Percentiles rank a stretch among this genome's conserved stretches.
phyloP scores from a whole-genome alignment of 2,888 invertebrate genomes.

The Pandemis cinnamomeana region DNA sequence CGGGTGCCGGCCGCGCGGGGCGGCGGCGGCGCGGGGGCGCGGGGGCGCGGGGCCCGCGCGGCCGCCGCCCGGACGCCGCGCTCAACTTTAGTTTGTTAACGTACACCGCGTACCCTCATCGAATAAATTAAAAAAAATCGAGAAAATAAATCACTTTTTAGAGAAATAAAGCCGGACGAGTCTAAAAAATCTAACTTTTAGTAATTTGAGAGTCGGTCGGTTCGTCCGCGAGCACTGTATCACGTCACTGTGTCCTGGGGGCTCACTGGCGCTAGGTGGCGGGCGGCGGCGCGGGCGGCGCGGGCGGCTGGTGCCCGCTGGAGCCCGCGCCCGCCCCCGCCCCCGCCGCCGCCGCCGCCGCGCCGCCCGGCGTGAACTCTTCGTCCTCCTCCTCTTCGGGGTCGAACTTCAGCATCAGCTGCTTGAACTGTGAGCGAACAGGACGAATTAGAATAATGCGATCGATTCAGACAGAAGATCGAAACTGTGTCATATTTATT shows the following conservation, averaged over 20 bases:
- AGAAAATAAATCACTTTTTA: slow-evolving; percentile 46
- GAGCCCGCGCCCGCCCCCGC: slow-evolving; percentile 76
- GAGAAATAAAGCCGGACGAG: slow-evolving; percentile 38
- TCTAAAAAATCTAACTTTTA: slow-evolving; percentile 33
- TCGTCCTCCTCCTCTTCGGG: slow-evolving; percentile 91
- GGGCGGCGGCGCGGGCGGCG: slow-evolving; percentile 53
- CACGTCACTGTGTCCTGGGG: slow-evolving; percentile 36
- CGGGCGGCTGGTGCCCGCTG: slow-evolving; percentile 45
- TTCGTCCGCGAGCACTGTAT: slow-evolving; percentile 22
- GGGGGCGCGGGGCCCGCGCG: slow-evolving; percentile 45
- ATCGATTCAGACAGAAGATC: background rate
- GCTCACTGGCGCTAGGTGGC: slow-evolving; percentile 55
- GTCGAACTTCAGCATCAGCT: slow-evolving; percentile 92
- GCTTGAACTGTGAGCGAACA: slow-evolving; percentile 88
- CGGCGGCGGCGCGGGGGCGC: slow-evolving; percentile 42
- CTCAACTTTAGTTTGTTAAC: slow-evolving; percentile 8
- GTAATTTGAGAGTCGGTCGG: slow-evolving; percentile 8
- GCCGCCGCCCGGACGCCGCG: slow-evolving; percentile 37
- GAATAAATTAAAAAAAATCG: slow-evolving; percentile 58
- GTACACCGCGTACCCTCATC: slow-evolving; percentile 43
- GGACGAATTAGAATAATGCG: slow-evolving; percentile 44
- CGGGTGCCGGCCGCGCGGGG: slow-evolving; percentile 45
- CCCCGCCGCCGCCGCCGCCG: slow-evolving; percentile 39
- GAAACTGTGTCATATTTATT: background rate
- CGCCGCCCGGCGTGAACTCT: slow-evolving; percentile 65